Evolutionary conservation across 2,113 vertebrate genomes (phyloP), one percentile per base, ranked within the genome.

Genomic region (Misgurnus anguillicaudatus): DNA sequence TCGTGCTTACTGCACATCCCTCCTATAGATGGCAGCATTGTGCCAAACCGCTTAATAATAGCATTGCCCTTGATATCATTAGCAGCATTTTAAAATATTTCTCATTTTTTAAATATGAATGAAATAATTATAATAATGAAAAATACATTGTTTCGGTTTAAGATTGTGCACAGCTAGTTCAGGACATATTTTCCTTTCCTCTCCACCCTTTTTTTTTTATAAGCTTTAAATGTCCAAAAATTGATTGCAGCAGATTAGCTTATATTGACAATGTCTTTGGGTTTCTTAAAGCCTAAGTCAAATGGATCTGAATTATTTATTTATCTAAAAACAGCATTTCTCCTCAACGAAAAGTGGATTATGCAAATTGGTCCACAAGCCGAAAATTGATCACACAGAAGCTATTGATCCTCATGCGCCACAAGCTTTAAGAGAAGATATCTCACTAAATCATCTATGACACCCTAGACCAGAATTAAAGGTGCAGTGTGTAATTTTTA

Each of bases 11-110:
- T 39, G 45, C 42, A 53, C 36, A 80, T 47, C 68, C 55, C 60
- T 70, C 68, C 68, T 64, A 48, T 41, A 74, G 78, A 74, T 80
- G 61, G 70, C 78, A 80, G 38, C 53, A 80, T 74, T 79, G 57
- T 73, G 53, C 72, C 31, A 75, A 36, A 19, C 2, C 48, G 58
- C 38, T 10, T 13, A 39, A 21, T 39, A 4, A 62, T 47, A 21
- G n/a, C 41, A 7, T 17, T 61, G 45, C 38, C 16, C 39, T 45
- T 24, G 39, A 73, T 13, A 24, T 72, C 38, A 71, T 8, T 14
- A 42, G 13, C 36, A 72, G 42, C 48, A 7, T 60, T 31, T 36
- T 47, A 17, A 47, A 45, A 39, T 10, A 19, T 14, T 16, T 74
- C 57, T 47, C 45, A 61, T 31, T 60, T 16, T 21, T 72, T 9